phyloP scores from a whole-genome alignment of 1,140 invertebrate species.

The Vanessa tameamea region DNA sequence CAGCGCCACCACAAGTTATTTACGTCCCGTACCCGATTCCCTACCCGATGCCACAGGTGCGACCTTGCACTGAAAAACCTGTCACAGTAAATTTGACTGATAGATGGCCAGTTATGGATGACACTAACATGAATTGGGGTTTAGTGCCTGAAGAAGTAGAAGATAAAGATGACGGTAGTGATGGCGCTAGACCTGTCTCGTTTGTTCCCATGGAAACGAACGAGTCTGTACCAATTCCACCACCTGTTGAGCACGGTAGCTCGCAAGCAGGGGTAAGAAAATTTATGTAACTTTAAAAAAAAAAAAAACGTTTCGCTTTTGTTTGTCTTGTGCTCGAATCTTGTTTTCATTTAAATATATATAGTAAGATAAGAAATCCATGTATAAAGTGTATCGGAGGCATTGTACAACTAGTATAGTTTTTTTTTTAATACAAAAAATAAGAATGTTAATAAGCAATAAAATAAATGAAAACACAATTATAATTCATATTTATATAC shows the following conservation, averaged over 20 bases:
- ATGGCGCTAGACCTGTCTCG: conserved; percentile 44
- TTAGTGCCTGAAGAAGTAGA: conserved; percentile 20
- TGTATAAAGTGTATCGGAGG: too few species aligned
- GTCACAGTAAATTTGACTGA: conserved; percentile 26
- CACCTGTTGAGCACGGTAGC: conserved; percentile 47
- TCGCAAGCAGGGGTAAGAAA: conserved; percentile 46
- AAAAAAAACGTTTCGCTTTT: too few species aligned
- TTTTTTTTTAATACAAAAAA: too few species aligned
- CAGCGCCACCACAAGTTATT: conserved; percentile 55
- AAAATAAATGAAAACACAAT: too few species aligned
- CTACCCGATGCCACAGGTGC: conserved; percentile 39
- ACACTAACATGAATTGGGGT: conserved; percentile 41
- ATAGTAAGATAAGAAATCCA: too few species aligned
- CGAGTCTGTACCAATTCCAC: conserved; percentile 13
- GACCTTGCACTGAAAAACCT: conserved; percentile 25
- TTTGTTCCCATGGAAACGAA: conserved; percentile 29
- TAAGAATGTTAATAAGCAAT: too few species aligned
- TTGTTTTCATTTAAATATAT: too few species aligned
- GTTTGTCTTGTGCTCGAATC: too few species aligned
- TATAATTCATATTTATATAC: too few species aligned
- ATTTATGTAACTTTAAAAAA: not conserved
- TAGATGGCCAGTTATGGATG: conserved; percentile 33
- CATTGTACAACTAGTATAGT: too few species aligned
- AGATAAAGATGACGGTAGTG: conserved; percentile 24
- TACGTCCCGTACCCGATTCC: conserved; percentile 61